phyloP scores from a whole-genome alignment of 2,797 vertebrate species.

The Microctenopoma steveboyesi region DNA sequence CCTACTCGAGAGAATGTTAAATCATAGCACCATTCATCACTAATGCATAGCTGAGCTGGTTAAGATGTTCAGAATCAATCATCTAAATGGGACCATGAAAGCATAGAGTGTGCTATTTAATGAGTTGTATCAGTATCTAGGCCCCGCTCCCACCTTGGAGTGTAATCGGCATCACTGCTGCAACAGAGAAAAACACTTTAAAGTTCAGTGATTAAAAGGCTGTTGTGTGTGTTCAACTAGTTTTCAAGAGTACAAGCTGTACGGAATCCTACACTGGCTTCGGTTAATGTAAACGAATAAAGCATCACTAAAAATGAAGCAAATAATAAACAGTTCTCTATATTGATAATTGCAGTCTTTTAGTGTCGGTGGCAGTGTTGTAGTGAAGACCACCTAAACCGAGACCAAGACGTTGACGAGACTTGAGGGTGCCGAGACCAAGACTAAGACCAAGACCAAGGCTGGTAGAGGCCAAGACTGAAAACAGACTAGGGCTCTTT shows the following conservation, averaged over 20 bases:
- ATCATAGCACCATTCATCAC: conserved; percentile 62
- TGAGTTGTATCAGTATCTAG: conserved; percentile 52
- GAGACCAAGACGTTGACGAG: no score
- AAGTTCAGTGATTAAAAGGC: conserved; percentile 17
- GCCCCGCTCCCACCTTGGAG: conserved; percentile 32
- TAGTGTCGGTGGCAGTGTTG: no score
- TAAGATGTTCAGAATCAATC: conserved; percentile 70
- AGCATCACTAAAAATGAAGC: background rate
- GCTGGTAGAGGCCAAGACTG: no score
- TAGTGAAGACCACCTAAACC: no score
- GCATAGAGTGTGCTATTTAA: conserved; percentile 55
- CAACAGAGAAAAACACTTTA: conserved; percentile 26
- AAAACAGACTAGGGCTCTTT: no score
- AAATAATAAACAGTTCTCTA: background rate
- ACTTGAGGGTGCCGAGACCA: no score
- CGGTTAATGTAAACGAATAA: background rate
- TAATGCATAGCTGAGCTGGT: conserved; percentile 64
- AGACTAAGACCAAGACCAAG: no score
- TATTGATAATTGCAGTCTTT: no score
- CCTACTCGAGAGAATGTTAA: conserved; percentile 54
- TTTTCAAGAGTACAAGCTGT: conserved; percentile 10
- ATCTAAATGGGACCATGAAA: conserved; percentile 64
- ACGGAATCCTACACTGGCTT: conserved; percentile 3
- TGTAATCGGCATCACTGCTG: conserved; percentile 48
- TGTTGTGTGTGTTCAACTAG: conserved; percentile 5